Conservation (phyloP, 64 coral and sea anemone species). For the Stylophora pistillata region DNA sequence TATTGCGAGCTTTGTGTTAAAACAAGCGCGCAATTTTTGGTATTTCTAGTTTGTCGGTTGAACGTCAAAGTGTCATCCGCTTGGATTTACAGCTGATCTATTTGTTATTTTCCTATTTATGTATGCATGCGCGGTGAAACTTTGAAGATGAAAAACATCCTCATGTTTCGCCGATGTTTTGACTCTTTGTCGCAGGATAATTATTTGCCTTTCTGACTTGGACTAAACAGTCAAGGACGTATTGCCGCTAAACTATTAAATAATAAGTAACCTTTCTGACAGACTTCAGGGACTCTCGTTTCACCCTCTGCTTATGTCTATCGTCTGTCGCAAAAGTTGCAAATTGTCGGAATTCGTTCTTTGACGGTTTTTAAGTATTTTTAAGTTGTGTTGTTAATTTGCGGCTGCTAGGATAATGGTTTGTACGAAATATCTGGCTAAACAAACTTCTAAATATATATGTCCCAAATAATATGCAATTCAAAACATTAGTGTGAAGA, state of each 20-base stretch:
- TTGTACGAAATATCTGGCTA: conserved; percentile 6
- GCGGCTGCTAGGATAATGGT: conserved; percentile 31
- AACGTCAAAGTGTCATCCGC: neutral
- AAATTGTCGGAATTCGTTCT: conserved; percentile 43
- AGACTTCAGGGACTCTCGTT: neutral
- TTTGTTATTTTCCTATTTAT: conserved; percentile 13
- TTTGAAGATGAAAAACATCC: conserved; percentile 42
- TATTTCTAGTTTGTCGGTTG: neutral
- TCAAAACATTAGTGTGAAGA: neutral
- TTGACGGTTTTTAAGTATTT: conserved; percentile 39
- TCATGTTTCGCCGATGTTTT: conserved; percentile 38
- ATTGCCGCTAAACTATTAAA: neutral
- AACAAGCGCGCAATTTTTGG: neutral
- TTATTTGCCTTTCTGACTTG: neutral
- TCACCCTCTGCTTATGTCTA: neutral
- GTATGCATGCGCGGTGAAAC: conserved; percentile 26
- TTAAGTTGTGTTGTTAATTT: conserved; percentile 43
- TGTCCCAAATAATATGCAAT: neutral
- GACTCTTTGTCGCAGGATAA: neutral
- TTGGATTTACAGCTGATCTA: neutral
- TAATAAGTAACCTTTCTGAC: neutral
- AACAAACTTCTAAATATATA: conserved; percentile 26
- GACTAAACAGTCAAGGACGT: neutral
- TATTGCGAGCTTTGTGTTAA: neutral
- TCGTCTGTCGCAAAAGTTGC: conserved; percentile 33